Evolutionary conservation across 2,888 invertebrate species (phyloP).

Genomic region (Dysmachus trigonus): DNA sequence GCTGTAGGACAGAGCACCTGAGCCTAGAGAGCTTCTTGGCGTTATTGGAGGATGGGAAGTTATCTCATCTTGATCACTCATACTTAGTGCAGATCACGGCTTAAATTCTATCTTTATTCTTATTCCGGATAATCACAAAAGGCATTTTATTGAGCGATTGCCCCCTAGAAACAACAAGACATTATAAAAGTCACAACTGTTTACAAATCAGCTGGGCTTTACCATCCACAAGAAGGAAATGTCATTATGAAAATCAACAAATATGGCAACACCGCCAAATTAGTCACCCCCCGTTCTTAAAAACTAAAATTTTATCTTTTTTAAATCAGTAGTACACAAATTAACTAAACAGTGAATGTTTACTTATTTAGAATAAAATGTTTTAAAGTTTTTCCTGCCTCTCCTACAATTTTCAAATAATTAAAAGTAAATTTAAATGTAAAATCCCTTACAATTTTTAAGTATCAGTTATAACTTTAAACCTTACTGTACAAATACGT

Average conservation of each 20-base stretch:
- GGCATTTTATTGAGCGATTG: not conserved
- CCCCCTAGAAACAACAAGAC: not conserved
- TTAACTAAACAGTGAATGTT: no score
- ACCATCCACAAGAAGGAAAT: not conserved
- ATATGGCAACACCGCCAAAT: not conserved
- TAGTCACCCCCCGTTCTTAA: no score
- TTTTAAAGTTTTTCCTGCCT: no score
- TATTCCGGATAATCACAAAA: not conserved
- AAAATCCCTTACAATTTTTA: no score
- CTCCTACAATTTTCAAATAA: no score
- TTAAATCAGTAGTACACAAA: no score
- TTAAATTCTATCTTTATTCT: not conserved
- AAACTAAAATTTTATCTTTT: no score
- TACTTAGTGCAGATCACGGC: constrained; percentile 7
- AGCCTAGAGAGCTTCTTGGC: constrained; percentile 52
- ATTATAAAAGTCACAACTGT: not conserved
- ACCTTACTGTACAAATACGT: not conserved
- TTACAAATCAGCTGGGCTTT: not conserved
- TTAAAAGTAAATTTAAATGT: no score
- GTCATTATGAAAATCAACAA: not conserved
- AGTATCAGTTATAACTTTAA: not conserved
- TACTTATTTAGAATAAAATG: no score
- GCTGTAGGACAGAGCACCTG: constrained; percentile 53
- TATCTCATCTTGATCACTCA: constrained; percentile 55
- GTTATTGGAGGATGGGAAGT: constrained; percentile 52